A percentile compares a stretch with the other conserved stretches of the same genome.
These are phyloP conservation scores for Proales similis DNA, from an alignment of 1,140 invertebrate genomes.

Conservation along the genomic window DNA sequence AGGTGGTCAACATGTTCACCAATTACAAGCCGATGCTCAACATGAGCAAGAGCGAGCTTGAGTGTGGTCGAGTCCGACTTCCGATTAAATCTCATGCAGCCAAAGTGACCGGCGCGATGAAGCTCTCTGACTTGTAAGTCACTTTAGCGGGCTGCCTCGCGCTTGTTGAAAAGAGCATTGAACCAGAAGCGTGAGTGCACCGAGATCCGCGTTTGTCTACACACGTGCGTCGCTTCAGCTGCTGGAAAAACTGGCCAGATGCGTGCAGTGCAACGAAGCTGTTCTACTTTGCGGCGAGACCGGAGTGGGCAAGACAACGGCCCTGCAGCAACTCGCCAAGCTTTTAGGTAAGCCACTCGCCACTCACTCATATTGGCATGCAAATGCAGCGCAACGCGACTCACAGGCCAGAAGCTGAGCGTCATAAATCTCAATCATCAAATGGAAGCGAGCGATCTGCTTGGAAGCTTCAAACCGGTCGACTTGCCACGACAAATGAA, in stretches of 20 bases:
- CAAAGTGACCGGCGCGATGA: neutral
- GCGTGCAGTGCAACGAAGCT: constrained; percentile 79
- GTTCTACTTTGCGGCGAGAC: constrained; percentile 93
- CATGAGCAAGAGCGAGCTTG: neutral
- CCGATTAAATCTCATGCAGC: too few relatives aligned
- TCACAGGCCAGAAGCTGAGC: constrained; percentile 67
- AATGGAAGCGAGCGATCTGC: constrained; percentile 85
- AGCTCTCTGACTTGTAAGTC: too few relatives aligned
- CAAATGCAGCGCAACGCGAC: too few relatives aligned
- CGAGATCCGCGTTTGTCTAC: constrained; percentile 6
- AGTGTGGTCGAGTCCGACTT: constrained; percentile 9
- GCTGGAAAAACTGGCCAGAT: constrained; percentile 25
- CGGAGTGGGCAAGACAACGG: constrained; percentile 83
- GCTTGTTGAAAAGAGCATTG: too few relatives aligned
- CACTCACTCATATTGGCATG: too few relatives aligned
- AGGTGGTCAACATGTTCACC: neutral
- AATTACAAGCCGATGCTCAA: constrained; percentile 14
- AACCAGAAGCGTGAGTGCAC: too few relatives aligned
- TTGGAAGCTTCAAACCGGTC: constrained; percentile 66
- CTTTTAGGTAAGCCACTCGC: too few relatives aligned
- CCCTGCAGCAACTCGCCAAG: constrained; percentile 15
- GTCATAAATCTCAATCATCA: constrained; percentile 99
- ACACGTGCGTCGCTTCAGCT: constrained; percentile 1
- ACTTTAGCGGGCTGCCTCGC: too few relatives aligned
- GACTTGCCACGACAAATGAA: constrained; percentile 41